Base-by-base conservation (phyloP, 2,888 invertebrate species). In the Eupithecia pulchellata region DNA sequence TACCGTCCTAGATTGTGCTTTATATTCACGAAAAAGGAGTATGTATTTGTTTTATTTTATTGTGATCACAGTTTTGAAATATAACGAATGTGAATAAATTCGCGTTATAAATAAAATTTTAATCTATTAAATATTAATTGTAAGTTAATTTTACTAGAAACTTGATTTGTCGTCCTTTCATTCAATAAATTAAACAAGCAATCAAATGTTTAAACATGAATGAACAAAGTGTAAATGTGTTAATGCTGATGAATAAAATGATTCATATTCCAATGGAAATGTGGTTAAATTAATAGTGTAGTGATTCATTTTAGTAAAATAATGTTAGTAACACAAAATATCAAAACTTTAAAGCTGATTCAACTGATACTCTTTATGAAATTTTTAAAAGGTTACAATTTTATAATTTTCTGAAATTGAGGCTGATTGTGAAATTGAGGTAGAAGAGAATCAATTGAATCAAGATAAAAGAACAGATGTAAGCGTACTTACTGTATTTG, bases 401-500 rank as follows among this genome's bases (percentile, higher is more conserved):
- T 3, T 14, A 29, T 6, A 29, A 30, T 20, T n/a, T n/a, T 30
- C 11, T 5, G n/a, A 60, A 60, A 60, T 34, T 34, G 9, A n/a
- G 11, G 34, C 9, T 25, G 4, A 34, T 60, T 30, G 0, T 9
- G 11, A 34, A 77, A 79, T 68, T 69, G 64, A 83, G 86, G 85
- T 82, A 86, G 86, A 85, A 88, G 89, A 89, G 81, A 76, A 81
- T 84, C 88, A 84, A 89, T 88, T 86, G 84, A 82, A 86, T 81
- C 82, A 81, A 82, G 86, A 82, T 85, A 82, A 85, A 88, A 85
- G 79, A 84, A 85, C 83, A 87, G 83, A 85, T 86, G 84, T 84
- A 78, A 81, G 79, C 78, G 92, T 94, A 94, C 94, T 94, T 91
- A 94, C 94, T 89, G 92, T 89, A 88, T 88, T 89, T 83, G 87